Conservation (phyloP, 1,140 invertebrate species). For the Drosophila tsacasi region DNA sequence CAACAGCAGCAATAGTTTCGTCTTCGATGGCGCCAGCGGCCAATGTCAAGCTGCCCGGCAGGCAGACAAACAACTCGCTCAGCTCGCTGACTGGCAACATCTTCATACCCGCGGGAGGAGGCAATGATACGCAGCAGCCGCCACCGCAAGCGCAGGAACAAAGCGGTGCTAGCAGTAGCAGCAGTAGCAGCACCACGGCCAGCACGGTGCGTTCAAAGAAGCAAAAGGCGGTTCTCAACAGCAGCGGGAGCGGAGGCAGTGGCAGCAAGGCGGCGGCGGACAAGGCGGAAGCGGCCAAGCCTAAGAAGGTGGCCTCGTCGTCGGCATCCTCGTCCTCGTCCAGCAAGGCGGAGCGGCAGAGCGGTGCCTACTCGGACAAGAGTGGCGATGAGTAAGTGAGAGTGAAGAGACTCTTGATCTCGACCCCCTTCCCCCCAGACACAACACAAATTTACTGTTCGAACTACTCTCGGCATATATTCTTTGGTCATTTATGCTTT, state of each 20-base stretch:
- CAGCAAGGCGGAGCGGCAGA: slow-evolving; percentile 68
- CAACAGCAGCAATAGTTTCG: not conserved
- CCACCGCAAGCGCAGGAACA: slow-evolving; percentile 36
- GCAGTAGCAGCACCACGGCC: slow-evolving; percentile 9
- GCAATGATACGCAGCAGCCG: slow-evolving; percentile 18
- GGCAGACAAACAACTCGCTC: slow-evolving; percentile 95
- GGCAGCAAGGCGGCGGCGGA: slow-evolving; percentile 29
- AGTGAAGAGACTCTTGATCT: not conserved
- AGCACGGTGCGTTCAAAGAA: slow-evolving; percentile 64
- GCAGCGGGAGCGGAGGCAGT: slow-evolving; percentile 14
- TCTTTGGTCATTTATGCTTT: slow-evolving; percentile 24
- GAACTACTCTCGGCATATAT: slow-evolving; percentile 10
- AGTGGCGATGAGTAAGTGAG: slow-evolving; percentile 81
- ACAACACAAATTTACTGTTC: slow-evolving; percentile 25
- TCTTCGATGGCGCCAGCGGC: slow-evolving; percentile 78
- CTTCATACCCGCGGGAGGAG: slow-evolving; percentile 87
- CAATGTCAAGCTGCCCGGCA: slow-evolving; percentile 88
- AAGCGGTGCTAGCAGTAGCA: slow-evolving; percentile 36
- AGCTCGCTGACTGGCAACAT: slow-evolving; percentile 93
- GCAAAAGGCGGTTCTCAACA: slow-evolving; percentile 55
- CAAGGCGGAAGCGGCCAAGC: slow-evolving; percentile 50
- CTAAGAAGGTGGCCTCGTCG: slow-evolving; percentile 58
- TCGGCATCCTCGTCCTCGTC: slow-evolving; percentile 65
- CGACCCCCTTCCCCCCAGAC: not conserved
- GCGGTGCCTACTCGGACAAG: slow-evolving; percentile 75